Evolutionary conservation across 2,113 vertebrate species (phyloP).

Genomic region (Dryoscopus gambensis): DNA sequence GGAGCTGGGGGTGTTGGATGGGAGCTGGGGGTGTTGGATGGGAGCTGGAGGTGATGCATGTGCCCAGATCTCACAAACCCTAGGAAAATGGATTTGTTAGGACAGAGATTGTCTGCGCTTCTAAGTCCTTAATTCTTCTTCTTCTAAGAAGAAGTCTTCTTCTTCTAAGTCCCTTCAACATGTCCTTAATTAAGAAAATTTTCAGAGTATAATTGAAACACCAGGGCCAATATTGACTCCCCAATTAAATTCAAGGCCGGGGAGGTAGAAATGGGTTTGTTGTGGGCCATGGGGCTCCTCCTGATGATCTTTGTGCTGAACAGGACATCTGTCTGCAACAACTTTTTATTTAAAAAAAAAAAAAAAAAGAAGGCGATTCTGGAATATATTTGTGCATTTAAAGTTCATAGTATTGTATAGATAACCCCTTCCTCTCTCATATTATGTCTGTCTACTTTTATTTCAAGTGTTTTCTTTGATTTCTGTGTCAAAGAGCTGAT

Average conservation of each 20-base stretch:
- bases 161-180: not conserved
- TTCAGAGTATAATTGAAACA: not conserved
- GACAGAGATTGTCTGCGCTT: not conserved
- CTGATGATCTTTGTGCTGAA: not conserved
- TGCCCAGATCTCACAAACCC: constrained; percentile 8
- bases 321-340: not conserved
- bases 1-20: fast-evolving
- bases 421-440: not conserved
- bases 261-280: not conserved
- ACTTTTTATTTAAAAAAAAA: not conserved
- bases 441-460: not conserved
- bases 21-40: fast-evolving
- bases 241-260: not conserved
- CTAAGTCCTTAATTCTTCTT: too few relatives aligned
- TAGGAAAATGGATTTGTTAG: not conserved
- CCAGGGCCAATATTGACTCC: not conserved
- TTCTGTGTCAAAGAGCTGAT: constrained; percentile 37
- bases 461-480: constrained; percentile 20
- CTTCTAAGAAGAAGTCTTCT: too few relatives aligned
- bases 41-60: not conserved
- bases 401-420: not conserved
- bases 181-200: not conserved
- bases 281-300: not conserved
- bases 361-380: not conserved
- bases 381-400: not conserved